These are phyloP conservation scores for Leptinotarsa undecemlineata DNA, from an alignment of 1,140 invertebrate genomes.

Conservation along the genomic window DNA sequence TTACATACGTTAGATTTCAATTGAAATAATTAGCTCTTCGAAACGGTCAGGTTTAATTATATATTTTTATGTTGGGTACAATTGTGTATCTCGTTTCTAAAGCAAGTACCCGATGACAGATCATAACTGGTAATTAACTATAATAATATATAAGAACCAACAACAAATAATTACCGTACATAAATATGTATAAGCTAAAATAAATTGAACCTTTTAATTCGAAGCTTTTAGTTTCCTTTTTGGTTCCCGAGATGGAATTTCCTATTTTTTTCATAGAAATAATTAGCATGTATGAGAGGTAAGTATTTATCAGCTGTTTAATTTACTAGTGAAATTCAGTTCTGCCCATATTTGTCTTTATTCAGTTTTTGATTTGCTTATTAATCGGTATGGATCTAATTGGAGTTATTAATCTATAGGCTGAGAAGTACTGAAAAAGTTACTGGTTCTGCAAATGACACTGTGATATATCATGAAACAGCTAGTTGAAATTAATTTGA, in stretches of 20 bases:
- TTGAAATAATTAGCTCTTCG: background rate
- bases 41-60: background rate
- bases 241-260: background rate
- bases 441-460: too few species aligned
- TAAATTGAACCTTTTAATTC: slow-evolving; percentile 4
- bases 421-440: too few species aligned
- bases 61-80: background rate
- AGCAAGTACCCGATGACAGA: background rate
- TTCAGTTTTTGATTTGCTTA: too few species aligned
- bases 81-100: background rate
- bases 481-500: too few species aligned
- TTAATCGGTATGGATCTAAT: too few species aligned
- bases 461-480: too few species aligned
- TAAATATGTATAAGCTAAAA: slow-evolving; percentile 1
- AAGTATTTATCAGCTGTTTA: background rate
- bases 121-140: slow-evolving; percentile 1
- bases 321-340: too few species aligned
- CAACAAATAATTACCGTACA: slow-evolving; percentile 1
- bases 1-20: background rate
- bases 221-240: background rate
- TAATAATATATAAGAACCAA: slow-evolving; percentile 1
- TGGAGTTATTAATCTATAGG: too few species aligned
- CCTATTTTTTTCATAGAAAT: background rate
- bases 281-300: background rate
- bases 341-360: too few species aligned